Evolutionary conservation across 2,113 vertebrate species (phyloP).

Genomic region (Oncorhynchus kisutch): DNA sequence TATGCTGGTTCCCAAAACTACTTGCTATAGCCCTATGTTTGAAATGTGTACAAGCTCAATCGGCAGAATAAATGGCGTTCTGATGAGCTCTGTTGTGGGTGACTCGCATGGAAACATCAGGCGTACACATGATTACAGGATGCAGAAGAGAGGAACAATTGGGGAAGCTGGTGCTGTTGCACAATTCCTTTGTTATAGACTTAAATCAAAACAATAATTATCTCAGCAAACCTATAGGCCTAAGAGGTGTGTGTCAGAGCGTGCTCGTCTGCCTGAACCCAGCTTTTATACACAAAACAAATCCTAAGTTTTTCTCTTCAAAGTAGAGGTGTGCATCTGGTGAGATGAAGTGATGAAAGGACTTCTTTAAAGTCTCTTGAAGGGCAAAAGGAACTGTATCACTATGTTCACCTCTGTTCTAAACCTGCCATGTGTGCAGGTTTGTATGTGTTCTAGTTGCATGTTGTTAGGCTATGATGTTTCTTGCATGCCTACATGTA

Average conservation of each 20-base stretch:
- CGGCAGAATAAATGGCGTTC: constrained; percentile 17
- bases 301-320: no score
- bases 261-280: no score
- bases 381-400: neutral
- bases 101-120: no score
- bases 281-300: no score
- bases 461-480: neutral
- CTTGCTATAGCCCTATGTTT: no score
- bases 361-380: neutral
- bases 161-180: constrained; percentile 35
- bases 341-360: neutral
- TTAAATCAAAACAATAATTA: constrained; percentile 43
- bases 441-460: neutral
- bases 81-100: neutral
- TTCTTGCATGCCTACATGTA: neutral
- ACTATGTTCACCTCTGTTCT: neutral
- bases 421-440: neutral
- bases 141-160: constrained; percentile 39
- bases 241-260: constrained; percentile 5
- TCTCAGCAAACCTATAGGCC: constrained; percentile 4
- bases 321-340: no score
- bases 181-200: constrained; percentile 25
- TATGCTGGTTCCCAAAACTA: no score
- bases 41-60: neutral
- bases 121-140: constrained; percentile 12